Base-by-base conservation (phyloP, 2,113 vertebrate genomes). In the Chunga burmeisteri region DNA sequence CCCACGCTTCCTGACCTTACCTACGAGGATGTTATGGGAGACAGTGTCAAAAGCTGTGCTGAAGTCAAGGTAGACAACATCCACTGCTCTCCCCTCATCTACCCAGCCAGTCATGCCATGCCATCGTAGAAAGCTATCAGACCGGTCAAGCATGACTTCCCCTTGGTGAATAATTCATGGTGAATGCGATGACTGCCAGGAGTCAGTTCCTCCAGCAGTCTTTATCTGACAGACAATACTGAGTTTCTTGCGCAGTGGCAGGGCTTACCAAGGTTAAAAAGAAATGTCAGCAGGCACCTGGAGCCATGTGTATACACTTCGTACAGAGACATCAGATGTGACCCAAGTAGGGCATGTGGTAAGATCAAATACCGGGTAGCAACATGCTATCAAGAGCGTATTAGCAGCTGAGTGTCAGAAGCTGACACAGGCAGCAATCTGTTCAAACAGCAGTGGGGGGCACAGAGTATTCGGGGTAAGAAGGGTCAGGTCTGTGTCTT, bases 351-450 rank as follows among this genome's bases (percentile, higher is more conserved):
- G 58, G 22, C 30, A 8, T 80, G 66, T 47, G 30, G 66, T 38
- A 83, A 88, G 62, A 88, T 96, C 90, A 97, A 93, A 92, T 53
- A 86, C 34, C 32, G 75, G 53, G 7, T 26, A 82, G 58, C 53
- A 88, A 72, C 21, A 38, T 58, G 30, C 58, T 90, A 73, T 79
- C 78, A 94, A 80, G 87, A 89, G 11, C 44, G 29, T 65, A 77
- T 87, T 61, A 94, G 75, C 82, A 93, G 61, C 67, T 62, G 63
- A 86, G 85, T 81, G 75, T 92, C 55, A 92, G 50, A 94, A 93
- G 80, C 71, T 68, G 81, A 68, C 81, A 78, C 42, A 58, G 36
- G 52, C 75, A 83, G 46, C 85, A 88, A 66, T 68, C 75, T 92
- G 88, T 92, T 94, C 86, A 83, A 90, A 81, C 63, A 74, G 50